Base-by-base conservation (phyloP, 2,797 vertebrate species). In the Alectoris magna region DNA sequence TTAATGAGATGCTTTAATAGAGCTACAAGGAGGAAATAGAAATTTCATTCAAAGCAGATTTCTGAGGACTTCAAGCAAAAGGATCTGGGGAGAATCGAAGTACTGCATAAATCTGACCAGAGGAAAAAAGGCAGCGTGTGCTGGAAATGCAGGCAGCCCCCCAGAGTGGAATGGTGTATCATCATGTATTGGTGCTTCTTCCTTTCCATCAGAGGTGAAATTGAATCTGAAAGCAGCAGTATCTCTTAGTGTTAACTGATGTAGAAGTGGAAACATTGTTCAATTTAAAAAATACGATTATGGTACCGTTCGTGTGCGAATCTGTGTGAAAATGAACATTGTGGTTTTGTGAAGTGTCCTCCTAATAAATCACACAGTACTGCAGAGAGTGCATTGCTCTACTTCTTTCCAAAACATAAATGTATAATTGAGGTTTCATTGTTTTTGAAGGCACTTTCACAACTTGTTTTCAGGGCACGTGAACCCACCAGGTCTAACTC, bases 1-100 rank as follows among this genome's bases (percentile, higher is more conserved):
- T 43, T 69, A 84, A 80, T 36, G 17, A 79, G 24, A 15, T 88
- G 26, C 78, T 92, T 89, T 81, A 88, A 56, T n/a, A 75, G 76
- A 78, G 19, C 39, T 86, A 38, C 38, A 88, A 69, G 48, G n/a
- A 86, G 14, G 51, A 87, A 69, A 53, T 78, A 19, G 17, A 56
- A 56, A 88, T 29, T 5, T 60, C 90, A 73, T 27, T 78, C 18
- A 85, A 77, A 90, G 49, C 46, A 84, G 48, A 49, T 67, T 89
- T 72, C 62, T 87, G 64, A 21, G 80, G 84, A 55, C n/a, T 87
- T 89, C 41, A 72, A 81, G 51, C 17, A 75, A 53, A 78, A 77
- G 9, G 9, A 66, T 58, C 58, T 87, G 68, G 41, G 49, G 41
- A 56, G 74, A 89, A 85, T 75, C 13, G 86, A 94, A 62, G 16